Conservation (phyloP, 2,797 vertebrate genomes). For the Atherinosoma microstoma region DNA sequence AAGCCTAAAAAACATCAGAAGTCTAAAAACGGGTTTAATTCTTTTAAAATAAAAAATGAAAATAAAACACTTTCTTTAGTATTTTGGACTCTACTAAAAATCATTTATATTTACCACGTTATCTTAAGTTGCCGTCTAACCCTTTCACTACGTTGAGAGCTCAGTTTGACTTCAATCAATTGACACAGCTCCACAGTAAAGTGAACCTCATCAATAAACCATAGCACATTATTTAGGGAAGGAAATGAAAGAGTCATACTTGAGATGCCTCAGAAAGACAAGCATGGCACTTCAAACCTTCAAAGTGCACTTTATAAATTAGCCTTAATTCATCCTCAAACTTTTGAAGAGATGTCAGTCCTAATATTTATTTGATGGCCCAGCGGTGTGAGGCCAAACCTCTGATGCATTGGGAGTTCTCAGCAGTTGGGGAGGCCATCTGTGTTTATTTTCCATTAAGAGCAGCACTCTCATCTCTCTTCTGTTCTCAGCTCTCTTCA, state of each 20-base stretch:
- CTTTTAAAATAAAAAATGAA: background rate
- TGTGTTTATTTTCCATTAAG: constrained; percentile 78
- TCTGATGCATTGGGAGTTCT: constrained; percentile 53
- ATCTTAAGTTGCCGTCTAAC: constrained; percentile 21
- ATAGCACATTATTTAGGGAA: constrained; percentile 68
- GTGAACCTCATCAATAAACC: constrained; percentile 72
- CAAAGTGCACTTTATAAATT: constrained; percentile 60
- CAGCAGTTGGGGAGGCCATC: constrained; percentile 59
- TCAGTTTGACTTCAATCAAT: constrained; percentile 51
- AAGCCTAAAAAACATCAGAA: too few species aligned
- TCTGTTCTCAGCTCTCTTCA: constrained; percentile 39
- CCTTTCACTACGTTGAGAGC: constrained; percentile 19
- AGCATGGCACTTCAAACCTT: constrained; percentile 48
- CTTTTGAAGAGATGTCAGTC: constrained; percentile 57
- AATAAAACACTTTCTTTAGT: background rate
- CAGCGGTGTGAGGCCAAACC: constrained; percentile 35
- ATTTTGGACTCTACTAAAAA: background rate
- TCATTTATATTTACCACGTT: background rate
- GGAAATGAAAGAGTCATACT: constrained; percentile 68
- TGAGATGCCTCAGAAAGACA: constrained; percentile 47
- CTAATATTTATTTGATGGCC: constrained; percentile 45
- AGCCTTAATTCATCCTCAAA: constrained; percentile 44
- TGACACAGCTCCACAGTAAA: constrained; percentile 61
- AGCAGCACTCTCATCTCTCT: constrained; percentile 38
- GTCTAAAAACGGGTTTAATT: too few species aligned